Evolutionary conservation across 2,888 invertebrate species (phyloP).

Genomic region (Melanotus villosus): DNA sequence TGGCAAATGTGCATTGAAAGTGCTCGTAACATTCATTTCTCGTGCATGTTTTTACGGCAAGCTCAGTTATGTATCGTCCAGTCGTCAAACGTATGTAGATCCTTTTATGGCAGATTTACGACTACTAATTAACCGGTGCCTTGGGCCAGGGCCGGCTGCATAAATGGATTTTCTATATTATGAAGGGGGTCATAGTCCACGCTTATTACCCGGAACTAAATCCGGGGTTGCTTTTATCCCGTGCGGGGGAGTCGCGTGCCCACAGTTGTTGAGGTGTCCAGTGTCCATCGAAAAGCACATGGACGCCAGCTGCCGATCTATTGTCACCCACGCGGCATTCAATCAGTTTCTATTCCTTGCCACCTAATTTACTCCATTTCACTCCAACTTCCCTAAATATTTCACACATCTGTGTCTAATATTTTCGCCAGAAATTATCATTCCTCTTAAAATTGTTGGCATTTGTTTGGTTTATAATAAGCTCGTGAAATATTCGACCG

Average conservation of each 20-base stretch:
- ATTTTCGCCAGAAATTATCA: constrained; percentile 48
- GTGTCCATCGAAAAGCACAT: constrained; percentile 65
- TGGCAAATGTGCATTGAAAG: constrained; percentile 57
- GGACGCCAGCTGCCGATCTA: constrained; percentile 65
- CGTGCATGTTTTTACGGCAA: constrained; percentile 60
- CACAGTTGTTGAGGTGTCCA: constrained; percentile 60
- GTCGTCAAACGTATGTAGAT: constrained; percentile 52
- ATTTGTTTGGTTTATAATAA: constrained; percentile 26
- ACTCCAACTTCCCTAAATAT: constrained; percentile 58
- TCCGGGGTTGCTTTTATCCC: constrained; percentile 60
- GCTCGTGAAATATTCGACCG: constrained; percentile 12
- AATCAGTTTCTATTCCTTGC: constrained; percentile 60
- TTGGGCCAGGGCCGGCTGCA: constrained; percentile 48
- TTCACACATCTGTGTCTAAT: constrained; percentile 59
- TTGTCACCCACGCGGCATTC: constrained; percentile 66
- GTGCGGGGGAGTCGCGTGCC: constrained; percentile 63
- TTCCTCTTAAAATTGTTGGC: constrained; percentile 49
- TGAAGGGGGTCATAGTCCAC: constrained; percentile 56
- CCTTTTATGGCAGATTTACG: constrained; percentile 65
- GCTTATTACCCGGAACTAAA: constrained; percentile 69
- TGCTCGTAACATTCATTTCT: constrained; percentile 62
- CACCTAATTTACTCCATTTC: constrained; percentile 65
- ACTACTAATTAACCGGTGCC: constrained; percentile 64
- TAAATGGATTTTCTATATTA: constrained; percentile 49
- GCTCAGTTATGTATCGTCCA: constrained; percentile 58